Evolutionary conservation across 2,888 invertebrate genomes (phyloP).

Genomic region (Tipula vernalis): DNA sequence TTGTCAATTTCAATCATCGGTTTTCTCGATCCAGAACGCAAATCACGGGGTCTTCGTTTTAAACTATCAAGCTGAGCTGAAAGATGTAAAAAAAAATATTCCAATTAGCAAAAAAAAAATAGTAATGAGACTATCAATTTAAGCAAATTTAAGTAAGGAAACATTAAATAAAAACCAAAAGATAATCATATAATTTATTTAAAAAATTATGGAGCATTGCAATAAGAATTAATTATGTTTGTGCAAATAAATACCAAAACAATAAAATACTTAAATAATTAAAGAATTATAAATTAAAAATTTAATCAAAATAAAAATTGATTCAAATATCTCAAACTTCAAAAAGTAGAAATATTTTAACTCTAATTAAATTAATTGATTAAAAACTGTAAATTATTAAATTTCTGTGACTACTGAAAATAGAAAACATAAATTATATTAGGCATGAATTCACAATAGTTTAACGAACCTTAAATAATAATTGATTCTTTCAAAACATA

Average conservation of each 20-base stretch:
- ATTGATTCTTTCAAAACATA: background rate
- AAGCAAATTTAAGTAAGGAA: background rate
- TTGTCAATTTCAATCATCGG: constrained; percentile 9
- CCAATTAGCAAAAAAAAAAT: background rate
- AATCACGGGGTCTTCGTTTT: background rate
- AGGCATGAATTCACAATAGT: background rate
- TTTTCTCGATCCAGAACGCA: background rate
- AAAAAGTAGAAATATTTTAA: background rate
- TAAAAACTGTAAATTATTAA: background rate
- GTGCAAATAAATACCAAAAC: background rate
- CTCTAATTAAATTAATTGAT: background rate
- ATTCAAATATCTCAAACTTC: no score
- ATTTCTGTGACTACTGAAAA: background rate
- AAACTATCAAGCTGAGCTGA: background rate
- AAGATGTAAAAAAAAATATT: background rate
- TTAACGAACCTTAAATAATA: background rate
- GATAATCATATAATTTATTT: background rate
- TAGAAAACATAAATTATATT: background rate
- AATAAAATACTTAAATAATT: background rate
- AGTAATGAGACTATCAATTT: background rate
- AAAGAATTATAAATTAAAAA: background rate
- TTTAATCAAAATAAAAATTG: background rate
- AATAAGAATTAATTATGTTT: background rate
- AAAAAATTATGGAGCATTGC: background rate
- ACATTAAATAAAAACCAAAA: background rate